Percentiles rank a stretch among this genome's conserved stretches.
Evolutionary conservation across 2,113 vertebrate species (phyloP).

Genomic region (Pluvianellus socialis): DNA sequence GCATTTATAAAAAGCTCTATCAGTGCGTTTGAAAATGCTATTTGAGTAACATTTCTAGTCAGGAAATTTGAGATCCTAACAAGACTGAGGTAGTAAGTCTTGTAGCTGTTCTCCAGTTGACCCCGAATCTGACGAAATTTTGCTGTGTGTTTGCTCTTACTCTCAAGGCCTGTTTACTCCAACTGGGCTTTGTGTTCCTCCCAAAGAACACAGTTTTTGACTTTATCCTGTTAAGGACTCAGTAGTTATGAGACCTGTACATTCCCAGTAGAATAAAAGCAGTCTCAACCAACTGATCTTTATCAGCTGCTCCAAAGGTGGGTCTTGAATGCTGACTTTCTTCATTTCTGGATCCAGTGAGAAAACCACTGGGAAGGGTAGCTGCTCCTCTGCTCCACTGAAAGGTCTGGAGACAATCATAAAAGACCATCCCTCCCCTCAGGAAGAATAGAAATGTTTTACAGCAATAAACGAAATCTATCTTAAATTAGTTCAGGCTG

Average conservation of each 20-base stretch:
- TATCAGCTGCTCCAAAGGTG: background rate
- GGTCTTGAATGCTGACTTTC: background rate
- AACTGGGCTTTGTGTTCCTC: background rate
- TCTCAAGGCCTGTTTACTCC: background rate
- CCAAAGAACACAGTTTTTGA: background rate
- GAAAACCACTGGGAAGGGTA: background rate
- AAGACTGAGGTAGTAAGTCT: background rate
- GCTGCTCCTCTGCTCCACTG: background rate
- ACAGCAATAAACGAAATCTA: background rate
- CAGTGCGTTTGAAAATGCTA: background rate
- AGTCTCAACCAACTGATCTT: background rate
- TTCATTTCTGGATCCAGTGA: background rate
- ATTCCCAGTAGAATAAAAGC: background rate
- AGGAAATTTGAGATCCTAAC: background rate
- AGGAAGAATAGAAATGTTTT: background rate
- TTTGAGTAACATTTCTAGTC: background rate
- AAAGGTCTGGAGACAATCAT: background rate
- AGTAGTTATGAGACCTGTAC: background rate
- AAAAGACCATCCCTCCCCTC: rapidly evolving
- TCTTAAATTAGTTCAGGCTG: background rate
- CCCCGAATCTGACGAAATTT: background rate
- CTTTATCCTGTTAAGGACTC: background rate
- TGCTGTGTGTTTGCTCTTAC: background rate
- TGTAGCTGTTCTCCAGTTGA: background rate
- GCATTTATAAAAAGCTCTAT: background rate